Conservation (phyloP, 1,140 invertebrate species). For the Latrodectus geometricus region DNA sequence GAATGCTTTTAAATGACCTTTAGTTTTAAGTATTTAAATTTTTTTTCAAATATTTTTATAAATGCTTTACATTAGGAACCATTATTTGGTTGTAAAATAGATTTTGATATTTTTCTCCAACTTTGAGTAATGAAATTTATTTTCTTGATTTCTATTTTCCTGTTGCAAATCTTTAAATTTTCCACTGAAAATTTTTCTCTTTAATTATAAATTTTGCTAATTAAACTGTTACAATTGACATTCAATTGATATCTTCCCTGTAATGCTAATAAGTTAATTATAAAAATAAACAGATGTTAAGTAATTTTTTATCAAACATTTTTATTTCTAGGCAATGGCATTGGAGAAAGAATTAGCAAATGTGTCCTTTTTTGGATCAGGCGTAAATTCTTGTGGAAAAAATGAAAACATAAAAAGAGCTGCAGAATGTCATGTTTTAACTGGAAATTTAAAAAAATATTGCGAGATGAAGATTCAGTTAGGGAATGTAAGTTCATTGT, state of each 20-base stretch:
- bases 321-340: constrained; percentile 67
- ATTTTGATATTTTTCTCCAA: neutral
- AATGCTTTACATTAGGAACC: neutral
- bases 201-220: too few relatives aligned
- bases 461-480: constrained; percentile 71
- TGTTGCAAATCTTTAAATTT: too few relatives aligned
- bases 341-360: constrained; percentile 69
- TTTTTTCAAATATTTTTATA: neutral
- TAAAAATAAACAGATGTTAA: too few relatives aligned
- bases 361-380: constrained; percentile 66
- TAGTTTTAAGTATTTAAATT: too few relatives aligned
- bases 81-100: neutral
- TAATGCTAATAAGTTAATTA: too few relatives aligned
- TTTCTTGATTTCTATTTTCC: neutral
- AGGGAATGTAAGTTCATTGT: constrained; percentile 66
- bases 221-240: too few relatives aligned
- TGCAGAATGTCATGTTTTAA: constrained; percentile 68
- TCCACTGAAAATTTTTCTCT: neutral
- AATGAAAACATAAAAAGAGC: constrained; percentile 67
- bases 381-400: constrained; percentile 66
- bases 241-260: too few relatives aligned
- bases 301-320: too few relatives aligned
- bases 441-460: constrained; percentile 71
- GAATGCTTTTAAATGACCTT: neutral
- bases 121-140: neutral